A percentile compares a stretch with the other conserved stretches of the same genome.
Evolutionary conservation across 2,888 invertebrate species (phyloP).

Genomic region (Acrobasis repandana): DNA sequence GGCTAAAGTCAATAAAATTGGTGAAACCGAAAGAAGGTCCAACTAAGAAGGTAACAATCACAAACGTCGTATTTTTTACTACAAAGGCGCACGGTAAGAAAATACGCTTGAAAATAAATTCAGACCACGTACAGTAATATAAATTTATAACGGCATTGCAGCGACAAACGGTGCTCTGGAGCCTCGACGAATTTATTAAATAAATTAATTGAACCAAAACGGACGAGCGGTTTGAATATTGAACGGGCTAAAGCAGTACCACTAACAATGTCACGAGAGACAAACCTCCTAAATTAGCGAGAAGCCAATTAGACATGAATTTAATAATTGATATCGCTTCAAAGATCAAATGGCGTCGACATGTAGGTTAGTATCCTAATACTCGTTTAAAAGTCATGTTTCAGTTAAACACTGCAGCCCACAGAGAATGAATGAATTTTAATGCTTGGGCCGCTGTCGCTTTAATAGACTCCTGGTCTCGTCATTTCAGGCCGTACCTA

Average conservation of each 20-base stretch:
- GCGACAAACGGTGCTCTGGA: conserved; percentile 66
- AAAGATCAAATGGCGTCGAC: conserved; percentile 11
- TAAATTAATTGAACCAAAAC: conserved; percentile 75
- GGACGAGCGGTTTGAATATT: conserved; percentile 64
- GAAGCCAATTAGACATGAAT: conserved; percentile 25
- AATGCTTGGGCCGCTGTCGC: conserved; percentile 42
- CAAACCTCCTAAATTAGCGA: conserved; percentile 26
- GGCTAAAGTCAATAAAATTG: conserved; percentile 11
- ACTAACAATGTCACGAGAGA: conserved; percentile 34
- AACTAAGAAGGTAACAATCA: conserved; percentile 30
- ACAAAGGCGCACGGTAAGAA: conserved; percentile 62
- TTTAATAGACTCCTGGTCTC: conserved; percentile 13
- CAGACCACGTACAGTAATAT: conserved; percentile 74
- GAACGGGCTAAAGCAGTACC: conserved; percentile 43
- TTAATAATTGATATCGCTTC: conserved; percentile 21
- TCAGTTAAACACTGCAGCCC: conserved; percentile 34
- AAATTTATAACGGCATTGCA: conserved; percentile 74
- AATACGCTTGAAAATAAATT: conserved; percentile 71
- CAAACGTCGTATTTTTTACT: conserved; percentile 52
- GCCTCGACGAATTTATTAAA: conserved; percentile 73
- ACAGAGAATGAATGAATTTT: conserved; percentile 44
- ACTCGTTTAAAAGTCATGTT: conserved; percentile 26
- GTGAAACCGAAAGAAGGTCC: conserved; percentile 5
- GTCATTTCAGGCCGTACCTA: too few relatives aligned
- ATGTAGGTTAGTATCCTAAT: conserved; percentile 17